phyloP scores from a whole-genome alignment of 2,888 invertebrate genomes.

The Dione juno region DNA sequence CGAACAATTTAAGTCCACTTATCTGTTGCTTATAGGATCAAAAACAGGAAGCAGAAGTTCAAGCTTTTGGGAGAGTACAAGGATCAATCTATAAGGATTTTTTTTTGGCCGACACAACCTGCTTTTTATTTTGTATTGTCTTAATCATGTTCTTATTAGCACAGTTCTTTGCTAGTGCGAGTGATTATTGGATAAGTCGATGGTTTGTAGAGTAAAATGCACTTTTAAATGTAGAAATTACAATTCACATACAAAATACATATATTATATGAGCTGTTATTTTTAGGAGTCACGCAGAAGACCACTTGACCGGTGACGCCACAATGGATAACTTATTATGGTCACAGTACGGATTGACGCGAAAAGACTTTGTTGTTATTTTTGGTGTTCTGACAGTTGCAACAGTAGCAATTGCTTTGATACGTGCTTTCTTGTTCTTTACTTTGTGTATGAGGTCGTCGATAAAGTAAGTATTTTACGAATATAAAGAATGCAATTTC shows the following conservation, averaged over 20 bases:
- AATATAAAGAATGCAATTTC: not conserved
- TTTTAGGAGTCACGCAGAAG: slow-evolving; percentile 72
- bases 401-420: slow-evolving; percentile 83
- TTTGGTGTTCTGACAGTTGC: slow-evolving; percentile 84
- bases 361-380: slow-evolving; percentile 71
- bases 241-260: no score
- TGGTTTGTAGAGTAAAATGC: slow-evolving; percentile 56
- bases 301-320: slow-evolving; percentile 69
- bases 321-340: slow-evolving; percentile 69
- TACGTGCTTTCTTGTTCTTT: slow-evolving; percentile 86
- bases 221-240: no score
- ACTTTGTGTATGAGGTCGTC: slow-evolving; percentile 86
- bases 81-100: slow-evolving; percentile 73
- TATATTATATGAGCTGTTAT: not conserved
- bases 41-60: slow-evolving; percentile 67
- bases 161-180: slow-evolving; percentile 80
- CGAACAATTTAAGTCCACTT: not conserved
- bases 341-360: slow-evolving; percentile 63
- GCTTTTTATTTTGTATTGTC: slow-evolving; percentile 59
- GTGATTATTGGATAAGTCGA: slow-evolving; percentile 76
- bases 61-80: slow-evolving; percentile 67
- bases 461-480: slow-evolving; percentile 67
- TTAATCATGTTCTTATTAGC: slow-evolving; percentile 78
- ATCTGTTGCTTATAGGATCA: slow-evolving; percentile 61
- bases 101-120: slow-evolving; percentile 65